phyloP scores from a whole-genome alignment of 2,797 vertebrate species.

The Kryptopterus vitreolus region DNA sequence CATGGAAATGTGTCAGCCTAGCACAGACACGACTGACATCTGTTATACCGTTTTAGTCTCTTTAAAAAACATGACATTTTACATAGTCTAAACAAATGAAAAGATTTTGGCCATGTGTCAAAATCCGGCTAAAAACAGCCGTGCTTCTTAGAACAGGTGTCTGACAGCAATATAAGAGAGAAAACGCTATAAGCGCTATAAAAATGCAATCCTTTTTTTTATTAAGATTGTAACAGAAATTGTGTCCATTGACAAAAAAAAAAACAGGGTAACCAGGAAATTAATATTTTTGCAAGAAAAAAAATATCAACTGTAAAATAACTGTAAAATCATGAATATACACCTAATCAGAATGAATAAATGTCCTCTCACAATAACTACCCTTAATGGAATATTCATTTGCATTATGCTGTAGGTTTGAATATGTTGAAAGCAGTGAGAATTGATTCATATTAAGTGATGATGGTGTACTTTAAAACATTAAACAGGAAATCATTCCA shows the following conservation, averaged over 20 bases:
- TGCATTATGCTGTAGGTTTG: neutral
- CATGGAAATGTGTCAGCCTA: neutral
- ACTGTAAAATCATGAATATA: neutral
- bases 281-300: neutral
- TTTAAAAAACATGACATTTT: constrained; percentile 15
- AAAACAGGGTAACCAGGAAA: too few relatives aligned
- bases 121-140: neutral
- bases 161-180: neutral
- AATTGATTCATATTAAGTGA: constrained; percentile 2
- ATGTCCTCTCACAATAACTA: neutral
- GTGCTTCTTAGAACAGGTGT: neutral
- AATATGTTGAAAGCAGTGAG: neutral
- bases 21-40: neutral
- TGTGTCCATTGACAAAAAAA: neutral
- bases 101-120: neutral
- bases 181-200: neutral
- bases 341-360: neutral
- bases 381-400: neutral
- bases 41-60: constrained; percentile 1
- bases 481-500: constrained; percentile 11
- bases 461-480: constrained; percentile 11
- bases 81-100: constrained; percentile 11
- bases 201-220: neutral
- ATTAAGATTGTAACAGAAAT: neutral
- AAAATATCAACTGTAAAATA: neutral